A percentile compares a stretch with the other conserved stretches of the same genome.
Evolutionary conservation across 1,140 invertebrate genomes (phyloP).

Genomic region (Eulimnadia texana): DNA sequence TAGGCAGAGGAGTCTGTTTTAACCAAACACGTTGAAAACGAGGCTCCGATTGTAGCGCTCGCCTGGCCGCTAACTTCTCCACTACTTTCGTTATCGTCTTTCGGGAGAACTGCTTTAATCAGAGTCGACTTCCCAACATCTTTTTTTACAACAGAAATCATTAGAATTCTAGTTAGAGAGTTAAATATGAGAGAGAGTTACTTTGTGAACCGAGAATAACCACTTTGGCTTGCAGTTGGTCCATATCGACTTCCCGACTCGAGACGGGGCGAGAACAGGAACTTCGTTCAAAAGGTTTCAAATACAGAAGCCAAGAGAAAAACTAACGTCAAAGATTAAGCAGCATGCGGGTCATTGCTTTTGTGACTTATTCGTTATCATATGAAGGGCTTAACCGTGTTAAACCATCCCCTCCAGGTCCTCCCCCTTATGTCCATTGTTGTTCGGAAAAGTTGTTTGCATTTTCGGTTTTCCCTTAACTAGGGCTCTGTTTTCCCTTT

Average conservation of each 20-base stretch:
- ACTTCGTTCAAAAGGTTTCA: not conserved
- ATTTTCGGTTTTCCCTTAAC: too few relatives aligned
- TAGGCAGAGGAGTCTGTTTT: slow-evolving; percentile 41
- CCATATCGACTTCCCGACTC: not conserved
- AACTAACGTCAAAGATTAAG: too few relatives aligned
- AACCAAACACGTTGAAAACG: slow-evolving; percentile 71
- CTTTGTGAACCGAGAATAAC: slow-evolving; percentile 66
- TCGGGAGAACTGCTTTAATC: slow-evolving; percentile 51
- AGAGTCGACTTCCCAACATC: slow-evolving; percentile 78
- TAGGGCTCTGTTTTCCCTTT: too few relatives aligned
- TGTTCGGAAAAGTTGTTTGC: too few relatives aligned
- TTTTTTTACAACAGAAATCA: slow-evolving; percentile 25
- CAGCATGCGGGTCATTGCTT: too few relatives aligned
- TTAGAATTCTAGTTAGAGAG: slow-evolving; percentile 10
- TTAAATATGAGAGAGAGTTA: slow-evolving; percentile 30
- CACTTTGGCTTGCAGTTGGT: slow-evolving; percentile 54
- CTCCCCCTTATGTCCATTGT: too few relatives aligned
- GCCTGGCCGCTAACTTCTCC: slow-evolving; percentile 54
- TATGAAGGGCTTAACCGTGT: too few relatives aligned
- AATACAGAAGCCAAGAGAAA: not conserved
- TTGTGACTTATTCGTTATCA: too few relatives aligned
- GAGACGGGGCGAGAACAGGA: not conserved
- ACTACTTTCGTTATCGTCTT: slow-evolving; percentile 25
- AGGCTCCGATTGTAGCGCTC: slow-evolving; percentile 72
- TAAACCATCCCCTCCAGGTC: too few relatives aligned